phyloP scores from a whole-genome alignment of 2,113 vertebrate genomes.

The Dolichallabes microphthalmus region DNA sequence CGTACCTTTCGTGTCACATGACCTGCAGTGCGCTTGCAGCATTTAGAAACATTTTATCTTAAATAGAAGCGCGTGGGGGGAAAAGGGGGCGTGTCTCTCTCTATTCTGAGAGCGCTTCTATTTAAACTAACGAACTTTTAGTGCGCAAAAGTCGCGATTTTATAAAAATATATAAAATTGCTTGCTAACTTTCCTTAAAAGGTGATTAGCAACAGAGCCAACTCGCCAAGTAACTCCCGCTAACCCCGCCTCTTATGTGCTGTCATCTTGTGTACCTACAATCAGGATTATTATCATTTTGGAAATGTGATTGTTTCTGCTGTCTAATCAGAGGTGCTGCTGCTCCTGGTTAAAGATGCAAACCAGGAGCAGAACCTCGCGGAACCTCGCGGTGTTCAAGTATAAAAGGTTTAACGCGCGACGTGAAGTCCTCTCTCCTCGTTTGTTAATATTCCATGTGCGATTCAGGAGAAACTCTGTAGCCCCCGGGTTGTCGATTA shows the following conservation, averaged over 20 bases:
- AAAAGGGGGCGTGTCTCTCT: too few species aligned
- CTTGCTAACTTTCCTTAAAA: too few species aligned
- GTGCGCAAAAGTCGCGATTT: too few species aligned
- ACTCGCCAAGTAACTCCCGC: neutral
- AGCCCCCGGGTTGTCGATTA: conserved; percentile 69
- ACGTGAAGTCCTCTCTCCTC: conserved; percentile 21
- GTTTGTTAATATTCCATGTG: conserved; percentile 52
- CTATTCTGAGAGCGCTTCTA: too few species aligned
- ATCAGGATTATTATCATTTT: neutral
- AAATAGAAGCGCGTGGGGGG: too few species aligned
- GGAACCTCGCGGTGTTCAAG: too few species aligned
- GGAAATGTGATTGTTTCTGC: neutral
- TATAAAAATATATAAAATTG: too few species aligned
- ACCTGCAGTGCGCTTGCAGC: too few species aligned
- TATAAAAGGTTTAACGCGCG: neutral
- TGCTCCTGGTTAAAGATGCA: neutral
- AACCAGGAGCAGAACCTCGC: too few species aligned
- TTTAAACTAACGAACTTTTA: too few species aligned
- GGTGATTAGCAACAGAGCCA: neutral
- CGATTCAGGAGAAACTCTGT: conserved; percentile 64
- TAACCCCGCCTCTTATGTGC: neutral
- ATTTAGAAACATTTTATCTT: too few species aligned
- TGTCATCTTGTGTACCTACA: neutral
- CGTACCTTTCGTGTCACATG: neutral
- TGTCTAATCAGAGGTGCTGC: neutral